Evolutionary conservation across 2,113 vertebrate genomes (phyloP).

Genomic region (Columbina picui): DNA sequence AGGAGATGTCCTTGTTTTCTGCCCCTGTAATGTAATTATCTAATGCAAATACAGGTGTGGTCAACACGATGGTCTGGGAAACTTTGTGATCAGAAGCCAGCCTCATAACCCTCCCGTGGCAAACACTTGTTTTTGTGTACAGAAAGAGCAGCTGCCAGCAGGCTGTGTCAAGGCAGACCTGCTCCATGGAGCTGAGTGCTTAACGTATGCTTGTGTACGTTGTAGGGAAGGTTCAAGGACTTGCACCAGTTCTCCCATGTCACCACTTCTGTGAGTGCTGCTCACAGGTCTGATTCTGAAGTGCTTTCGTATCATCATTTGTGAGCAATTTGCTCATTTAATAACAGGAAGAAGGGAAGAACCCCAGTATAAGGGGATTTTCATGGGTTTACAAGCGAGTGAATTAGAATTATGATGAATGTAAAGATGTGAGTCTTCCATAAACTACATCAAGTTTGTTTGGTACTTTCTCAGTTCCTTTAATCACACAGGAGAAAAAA

Average conservation of each 20-base stretch:
- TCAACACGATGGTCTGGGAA: not conserved
- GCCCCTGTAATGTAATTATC: not conserved
- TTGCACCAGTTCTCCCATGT: rapidly evolving
- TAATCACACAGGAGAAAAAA: not conserved
- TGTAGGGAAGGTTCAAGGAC: not conserved
- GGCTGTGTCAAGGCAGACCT: not conserved
- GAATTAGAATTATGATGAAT: not conserved
- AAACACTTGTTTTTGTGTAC: rapidly evolving
- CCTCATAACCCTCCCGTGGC: not conserved
- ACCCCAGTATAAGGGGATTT: not conserved
- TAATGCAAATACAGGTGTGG: rapidly evolving
- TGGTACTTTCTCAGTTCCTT: not conserved
- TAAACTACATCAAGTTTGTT: not conserved
- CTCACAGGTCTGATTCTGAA: not conserved
- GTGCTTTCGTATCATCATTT: not conserved
- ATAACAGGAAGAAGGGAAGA: not conserved
- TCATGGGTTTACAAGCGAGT: not conserved
- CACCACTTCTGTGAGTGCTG: not conserved
- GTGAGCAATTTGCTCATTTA: not conserved
- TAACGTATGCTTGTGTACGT: rapidly evolving
- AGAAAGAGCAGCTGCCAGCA: not conserved
- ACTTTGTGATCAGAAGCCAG: not conserved
- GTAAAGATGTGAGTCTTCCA: not conserved
- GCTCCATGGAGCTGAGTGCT: rapidly evolving
- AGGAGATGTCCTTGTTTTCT: not conserved